Evolutionary conservation across 2,113 vertebrate species (phyloP).

Genomic region (Origma solitaria): DNA sequence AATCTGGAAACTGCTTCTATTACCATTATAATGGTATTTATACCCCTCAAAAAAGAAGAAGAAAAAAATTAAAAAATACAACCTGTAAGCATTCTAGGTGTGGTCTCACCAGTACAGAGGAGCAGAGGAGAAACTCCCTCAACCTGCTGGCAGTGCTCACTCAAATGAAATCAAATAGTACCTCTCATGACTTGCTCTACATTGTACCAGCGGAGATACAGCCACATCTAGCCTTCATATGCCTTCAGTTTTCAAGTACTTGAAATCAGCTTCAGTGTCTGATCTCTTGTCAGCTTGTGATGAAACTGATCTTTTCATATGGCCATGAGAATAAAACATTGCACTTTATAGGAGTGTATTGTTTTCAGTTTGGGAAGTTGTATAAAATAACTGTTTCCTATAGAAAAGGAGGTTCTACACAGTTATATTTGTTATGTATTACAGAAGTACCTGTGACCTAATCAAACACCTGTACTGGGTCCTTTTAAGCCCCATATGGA

Average conservation of each 20-base stretch:
- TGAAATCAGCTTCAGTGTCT: neutral
- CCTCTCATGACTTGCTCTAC: neutral
- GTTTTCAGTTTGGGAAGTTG: neutral
- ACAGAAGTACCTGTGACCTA: neutral
- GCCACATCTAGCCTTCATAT: neutral
- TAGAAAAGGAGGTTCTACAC: neutral
- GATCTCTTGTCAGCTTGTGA: neutral
- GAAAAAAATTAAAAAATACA: neutral
- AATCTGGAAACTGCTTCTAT: neutral
- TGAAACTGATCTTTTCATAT: neutral
- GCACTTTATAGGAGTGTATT: neutral
- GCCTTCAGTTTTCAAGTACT: neutral
- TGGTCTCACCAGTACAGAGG: neutral
- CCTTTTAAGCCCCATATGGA: neutral
- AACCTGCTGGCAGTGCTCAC: neutral
- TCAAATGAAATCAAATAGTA: neutral
- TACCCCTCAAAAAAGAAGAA: too few relatives aligned
- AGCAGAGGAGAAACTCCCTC: neutral
- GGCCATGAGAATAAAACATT: neutral
- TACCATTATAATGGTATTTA: neutral
- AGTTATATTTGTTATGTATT: neutral
- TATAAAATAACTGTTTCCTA: neutral
- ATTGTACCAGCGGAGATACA: neutral
- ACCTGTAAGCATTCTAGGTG: neutral
- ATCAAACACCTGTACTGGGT: neutral